Percentiles rank a stretch among this genome's conserved stretches.
Evolutionary conservation across 2,797 vertebrate genomes (phyloP).

Genomic region (Anguilla pacifica): DNA sequence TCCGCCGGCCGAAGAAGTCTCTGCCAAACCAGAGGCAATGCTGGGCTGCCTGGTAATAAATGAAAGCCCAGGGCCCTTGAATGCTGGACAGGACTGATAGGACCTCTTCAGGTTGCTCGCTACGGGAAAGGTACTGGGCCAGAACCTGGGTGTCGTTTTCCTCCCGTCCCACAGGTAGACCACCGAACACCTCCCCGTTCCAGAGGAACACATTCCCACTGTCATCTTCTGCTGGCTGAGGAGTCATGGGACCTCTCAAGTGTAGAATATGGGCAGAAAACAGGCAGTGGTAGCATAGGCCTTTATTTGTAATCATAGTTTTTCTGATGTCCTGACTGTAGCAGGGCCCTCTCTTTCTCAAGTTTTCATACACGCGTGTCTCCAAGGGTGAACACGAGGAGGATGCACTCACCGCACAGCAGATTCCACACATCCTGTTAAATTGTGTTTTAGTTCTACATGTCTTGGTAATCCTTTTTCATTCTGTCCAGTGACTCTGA

Average conservation of each 20-base stretch:
- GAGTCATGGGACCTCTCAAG: conserved; percentile 81
- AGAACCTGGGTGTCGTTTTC: conserved; percentile 85
- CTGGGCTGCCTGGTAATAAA: conserved; percentile 83
- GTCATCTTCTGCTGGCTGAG: conserved; percentile 83
- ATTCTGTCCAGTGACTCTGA: conserved; percentile 84
- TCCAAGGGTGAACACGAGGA: conserved; percentile 45
- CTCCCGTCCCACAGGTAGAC: conserved; percentile 68
- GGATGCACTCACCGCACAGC: conserved; percentile 75
- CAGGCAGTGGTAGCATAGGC: conserved; percentile 67
- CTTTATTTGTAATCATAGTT: neutral
- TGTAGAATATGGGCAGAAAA: conserved; percentile 92
- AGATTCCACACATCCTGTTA: conserved; percentile 89
- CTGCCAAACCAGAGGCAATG: conserved; percentile 91
- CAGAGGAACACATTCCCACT: conserved; percentile 83
- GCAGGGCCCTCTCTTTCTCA: conserved; percentile 82
- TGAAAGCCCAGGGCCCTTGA: conserved; percentile 86
- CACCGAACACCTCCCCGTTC: conserved; percentile 93
- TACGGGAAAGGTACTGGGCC: conserved; percentile 69
- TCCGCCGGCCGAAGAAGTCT: conserved; percentile 92
- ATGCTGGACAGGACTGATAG: conserved; percentile 76
- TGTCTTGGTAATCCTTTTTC: conserved; percentile 82
- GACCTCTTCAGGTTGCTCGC: conserved; percentile 69
- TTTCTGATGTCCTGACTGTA: conserved; percentile 67
- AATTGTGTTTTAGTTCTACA: conserved; percentile 60
- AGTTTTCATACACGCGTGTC: conserved; percentile 57